phyloP scores from a whole-genome alignment of 1,140 invertebrate species.

The Calosoma granatense region DNA sequence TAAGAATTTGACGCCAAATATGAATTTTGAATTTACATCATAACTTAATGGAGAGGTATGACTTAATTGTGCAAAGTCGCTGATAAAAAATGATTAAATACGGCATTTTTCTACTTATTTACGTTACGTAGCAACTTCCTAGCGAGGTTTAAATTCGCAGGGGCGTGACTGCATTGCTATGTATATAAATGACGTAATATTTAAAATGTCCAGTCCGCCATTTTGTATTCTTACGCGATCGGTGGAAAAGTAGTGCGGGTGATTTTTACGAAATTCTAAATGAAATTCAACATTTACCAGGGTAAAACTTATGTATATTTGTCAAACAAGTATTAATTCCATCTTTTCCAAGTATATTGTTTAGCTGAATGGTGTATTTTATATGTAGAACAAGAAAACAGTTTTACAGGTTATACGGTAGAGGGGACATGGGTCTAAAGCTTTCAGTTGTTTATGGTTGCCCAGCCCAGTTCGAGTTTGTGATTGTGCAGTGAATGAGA shows the following conservation, averaged over 20 bases:
- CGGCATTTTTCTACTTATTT: no score
- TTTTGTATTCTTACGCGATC: slow-evolving; percentile 14
- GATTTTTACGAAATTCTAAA: not conserved
- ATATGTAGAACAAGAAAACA: slow-evolving; percentile 5
- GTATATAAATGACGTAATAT: slow-evolving; percentile 26
- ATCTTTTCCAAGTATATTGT: not conserved
- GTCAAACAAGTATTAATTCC: not conserved
- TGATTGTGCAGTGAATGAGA: slow-evolving; percentile 26
- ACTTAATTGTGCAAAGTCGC: no score
- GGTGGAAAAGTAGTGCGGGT: not conserved
- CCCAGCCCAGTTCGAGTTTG: slow-evolving; percentile 14
- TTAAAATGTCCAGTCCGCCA: slow-evolving; percentile 19
- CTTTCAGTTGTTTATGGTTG: slow-evolving; percentile 13
- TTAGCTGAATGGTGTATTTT: not conserved
- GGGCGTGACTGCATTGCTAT: slow-evolving; percentile 25
- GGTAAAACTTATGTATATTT: not conserved
- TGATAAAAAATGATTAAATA: no score
- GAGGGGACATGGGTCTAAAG: not conserved
- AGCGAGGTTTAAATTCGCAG: not conserved
- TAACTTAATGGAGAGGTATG: no score
- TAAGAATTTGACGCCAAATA: no score
- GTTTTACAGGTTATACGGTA: slow-evolving; percentile 4
- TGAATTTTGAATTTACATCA: no score
- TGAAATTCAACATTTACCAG: not conserved
- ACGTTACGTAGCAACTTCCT: no score